Evolutionary conservation across 2,797 vertebrate species (phyloP), one percentile per base, ranked within the genome.

Genomic region (Muscicapa striata): DNA sequence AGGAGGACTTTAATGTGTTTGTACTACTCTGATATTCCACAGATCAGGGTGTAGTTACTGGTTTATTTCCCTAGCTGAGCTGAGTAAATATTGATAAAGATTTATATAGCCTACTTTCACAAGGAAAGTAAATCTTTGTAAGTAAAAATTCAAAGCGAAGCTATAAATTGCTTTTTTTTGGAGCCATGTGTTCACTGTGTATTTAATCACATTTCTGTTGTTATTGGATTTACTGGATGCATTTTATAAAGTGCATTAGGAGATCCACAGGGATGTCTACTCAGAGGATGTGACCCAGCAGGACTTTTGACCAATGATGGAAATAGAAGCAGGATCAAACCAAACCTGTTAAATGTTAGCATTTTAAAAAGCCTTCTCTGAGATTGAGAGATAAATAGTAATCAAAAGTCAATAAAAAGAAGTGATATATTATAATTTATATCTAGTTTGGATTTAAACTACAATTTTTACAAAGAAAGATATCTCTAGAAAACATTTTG

Each of bases 71-170:
- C 58, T 82, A 81, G 64, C 48, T 93, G 82, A 92, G 82, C 85
- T 80, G 83, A 64, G 59, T 89, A 96, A 87, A 91, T 90, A 87
- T 77, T 85, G 57, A 55, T 77, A 87, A 57, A 85, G 64, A 67
- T 40, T 90, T 92, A 55, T 1, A 30, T 4, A 15, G 57, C 43
- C 78, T 81, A 72, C 32, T 87, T 94, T 88, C 72, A 83, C 16
- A 62, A 40, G 59, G 68, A 81, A 92, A 95, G 89, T 40, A 95
- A 96, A 91, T 87, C 91, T 85, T 83, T 48, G 34, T 48, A 85
- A 91, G 43, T 49, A 88, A 80, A 85, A 89, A 81, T 67, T 83
- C 73, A 75, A 87, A 95, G 79, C 41, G 61, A 92, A 95, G 82
- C 17, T 41, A 27, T 72, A 79, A 84, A 59, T 81, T 1, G 11